Conservation (phyloP, 2,113 vertebrate species). For the Drymodes brunneopygia region DNA sequence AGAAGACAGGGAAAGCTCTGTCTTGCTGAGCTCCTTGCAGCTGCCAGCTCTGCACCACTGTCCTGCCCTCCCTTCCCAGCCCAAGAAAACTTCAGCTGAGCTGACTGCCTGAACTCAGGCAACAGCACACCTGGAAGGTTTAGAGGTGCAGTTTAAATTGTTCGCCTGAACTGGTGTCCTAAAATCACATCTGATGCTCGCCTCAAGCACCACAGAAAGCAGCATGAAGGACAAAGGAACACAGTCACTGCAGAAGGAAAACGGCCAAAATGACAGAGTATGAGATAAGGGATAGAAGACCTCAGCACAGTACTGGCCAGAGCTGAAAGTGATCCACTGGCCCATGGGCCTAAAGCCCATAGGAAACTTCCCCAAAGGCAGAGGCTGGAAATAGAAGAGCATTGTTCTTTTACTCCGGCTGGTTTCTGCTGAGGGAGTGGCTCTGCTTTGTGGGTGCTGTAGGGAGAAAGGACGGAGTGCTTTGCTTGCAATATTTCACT, state of each 20-base stretch:
- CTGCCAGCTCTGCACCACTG: background rate
- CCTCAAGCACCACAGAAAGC: background rate
- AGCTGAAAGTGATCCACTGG: background rate
- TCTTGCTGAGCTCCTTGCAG: background rate
- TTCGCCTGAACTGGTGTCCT: background rate
- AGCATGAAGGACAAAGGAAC: background rate
- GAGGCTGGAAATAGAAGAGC: background rate
- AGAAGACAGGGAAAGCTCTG: background rate
- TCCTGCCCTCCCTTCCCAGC: background rate
- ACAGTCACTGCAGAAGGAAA: background rate
- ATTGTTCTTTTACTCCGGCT: background rate
- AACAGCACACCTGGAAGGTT: background rate
- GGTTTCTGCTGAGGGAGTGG: background rate
- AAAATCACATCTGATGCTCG: background rate
- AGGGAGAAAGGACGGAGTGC: background rate
- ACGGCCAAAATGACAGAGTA: background rate
- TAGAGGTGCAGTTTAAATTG: background rate
- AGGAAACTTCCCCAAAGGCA: background rate
- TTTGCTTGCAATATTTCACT: background rate
- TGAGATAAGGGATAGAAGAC: background rate
- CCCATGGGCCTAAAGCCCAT: background rate
- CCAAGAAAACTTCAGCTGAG: background rate
- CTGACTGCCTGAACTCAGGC: background rate
- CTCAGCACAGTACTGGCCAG: background rate
- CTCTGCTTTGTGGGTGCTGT: fast-evolving